These are phyloP conservation scores for Saccostrea cuccullata DNA, from an alignment of 1,140 invertebrate species.

Conservation along the genomic window DNA sequence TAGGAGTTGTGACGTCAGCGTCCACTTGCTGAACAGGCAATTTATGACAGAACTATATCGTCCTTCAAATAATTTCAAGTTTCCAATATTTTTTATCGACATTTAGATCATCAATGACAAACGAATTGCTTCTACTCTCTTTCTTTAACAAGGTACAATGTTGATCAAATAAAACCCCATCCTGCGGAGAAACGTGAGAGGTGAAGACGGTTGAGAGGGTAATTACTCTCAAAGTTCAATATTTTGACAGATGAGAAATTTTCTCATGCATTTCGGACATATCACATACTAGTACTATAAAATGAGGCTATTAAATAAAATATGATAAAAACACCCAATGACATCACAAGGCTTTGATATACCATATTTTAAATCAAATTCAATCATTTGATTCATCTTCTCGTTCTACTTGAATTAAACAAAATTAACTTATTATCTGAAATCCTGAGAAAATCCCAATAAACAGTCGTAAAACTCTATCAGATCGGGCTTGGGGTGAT, in stretches of 20 bases:
- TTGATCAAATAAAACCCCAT: conserved; percentile 14
- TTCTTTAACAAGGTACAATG: background rate
- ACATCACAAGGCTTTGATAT: conserved; percentile 31
- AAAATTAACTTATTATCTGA: conserved; percentile 35
- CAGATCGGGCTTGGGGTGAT: conserved; percentile 10
- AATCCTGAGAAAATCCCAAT: conserved; percentile 30
- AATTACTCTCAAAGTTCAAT: conserved; percentile 14
- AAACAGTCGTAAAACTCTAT: conserved; percentile 6
- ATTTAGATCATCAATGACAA: conserved; percentile 16
- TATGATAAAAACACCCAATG: conserved; percentile 3
- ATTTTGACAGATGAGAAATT: conserved; percentile 38
- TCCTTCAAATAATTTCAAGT: background rate
- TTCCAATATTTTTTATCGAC: conserved; percentile 17
- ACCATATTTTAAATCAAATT: background rate
- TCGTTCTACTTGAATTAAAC: conserved; percentile 30
- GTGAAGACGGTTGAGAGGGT: background rate
- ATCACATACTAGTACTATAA: background rate
- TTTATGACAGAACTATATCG: conserved; percentile 18
- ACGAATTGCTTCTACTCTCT: background rate
- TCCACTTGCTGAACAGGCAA: conserved; percentile 22
- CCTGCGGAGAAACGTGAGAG: background rate
- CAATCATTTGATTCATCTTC: conserved; percentile 37
- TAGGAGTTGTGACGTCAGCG: conserved; percentile 2
- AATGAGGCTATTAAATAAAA: background rate
- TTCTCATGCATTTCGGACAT: conserved; percentile 35